Conservation (phyloP, 2,797 vertebrate species). For the Tadarida brasiliensis region DNA sequence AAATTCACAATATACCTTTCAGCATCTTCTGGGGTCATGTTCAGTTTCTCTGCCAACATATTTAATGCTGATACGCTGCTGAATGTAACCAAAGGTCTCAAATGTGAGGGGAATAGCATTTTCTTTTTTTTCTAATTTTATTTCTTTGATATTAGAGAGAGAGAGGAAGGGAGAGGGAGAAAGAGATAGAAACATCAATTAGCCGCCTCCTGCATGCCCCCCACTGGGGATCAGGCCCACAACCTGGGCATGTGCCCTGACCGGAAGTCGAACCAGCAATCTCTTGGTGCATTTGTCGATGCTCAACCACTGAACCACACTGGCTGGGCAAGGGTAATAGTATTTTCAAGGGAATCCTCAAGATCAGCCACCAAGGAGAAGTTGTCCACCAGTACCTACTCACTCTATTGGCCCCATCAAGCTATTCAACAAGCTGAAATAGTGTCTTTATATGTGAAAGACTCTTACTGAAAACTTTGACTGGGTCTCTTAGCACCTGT, state of each 20-base stretch:
- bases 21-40: not conserved
- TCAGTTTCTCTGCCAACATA: constrained; percentile 73
- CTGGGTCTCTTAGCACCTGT: constrained; percentile 93
- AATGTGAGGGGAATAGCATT: constrained; percentile 94
- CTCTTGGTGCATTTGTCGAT: no score
- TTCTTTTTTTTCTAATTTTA: constrained; percentile 77
- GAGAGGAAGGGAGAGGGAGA: no score
- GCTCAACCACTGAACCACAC: no score
- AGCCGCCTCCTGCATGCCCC: no score
- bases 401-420: constrained; percentile 92
- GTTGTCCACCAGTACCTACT: constrained; percentile 94
- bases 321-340: constrained; percentile 88
- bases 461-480: constrained; percentile 94
- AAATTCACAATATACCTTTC: not conserved
- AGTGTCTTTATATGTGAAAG: constrained; percentile 93
- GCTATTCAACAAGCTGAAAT: constrained; percentile 93
- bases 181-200: no score
- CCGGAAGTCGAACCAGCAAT: no score
- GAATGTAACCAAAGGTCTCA: constrained; percentile 94
- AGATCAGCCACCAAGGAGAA: constrained; percentile 94
- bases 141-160: no score
- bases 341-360: constrained; percentile 95
- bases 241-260: no score
- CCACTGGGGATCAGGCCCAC: no score
- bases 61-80: constrained; percentile 94